phyloP scores from a whole-genome alignment of 2,797 vertebrate genomes.

The Huso huso region DNA sequence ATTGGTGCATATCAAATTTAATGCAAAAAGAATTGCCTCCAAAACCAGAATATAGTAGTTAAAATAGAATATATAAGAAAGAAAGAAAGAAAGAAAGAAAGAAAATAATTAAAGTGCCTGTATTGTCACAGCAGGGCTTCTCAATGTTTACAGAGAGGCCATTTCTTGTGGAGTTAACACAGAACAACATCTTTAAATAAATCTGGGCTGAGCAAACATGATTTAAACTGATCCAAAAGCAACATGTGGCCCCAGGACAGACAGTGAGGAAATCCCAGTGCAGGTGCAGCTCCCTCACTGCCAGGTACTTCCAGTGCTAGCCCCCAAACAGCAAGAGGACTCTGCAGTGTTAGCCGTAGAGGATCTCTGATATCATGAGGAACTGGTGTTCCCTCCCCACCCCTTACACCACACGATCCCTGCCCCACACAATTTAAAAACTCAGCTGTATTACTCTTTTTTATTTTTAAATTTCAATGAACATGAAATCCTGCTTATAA shows the following conservation, averaged over 20 bases:
- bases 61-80: too few species aligned
- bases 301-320: background rate
- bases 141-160: too few species aligned
- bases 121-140: too few species aligned
- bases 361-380: background rate
- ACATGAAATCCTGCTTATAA: constrained; percentile 48
- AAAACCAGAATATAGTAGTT: too few species aligned
- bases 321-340: background rate
- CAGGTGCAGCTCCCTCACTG: background rate
- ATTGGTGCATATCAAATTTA: too few species aligned
- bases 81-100: too few species aligned
- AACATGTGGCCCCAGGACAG: background rate
- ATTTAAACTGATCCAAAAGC: background rate
- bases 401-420: constrained; percentile 11
- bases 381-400: background rate
- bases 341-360: background rate
- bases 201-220: background rate
- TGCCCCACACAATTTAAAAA: constrained; percentile 10
- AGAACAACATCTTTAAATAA: background rate
- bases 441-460: constrained; percentile 16
- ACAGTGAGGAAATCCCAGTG: background rate
- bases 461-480: constrained; percentile 24
- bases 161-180: too few species aligned
- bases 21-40: too few species aligned
- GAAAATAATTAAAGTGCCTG: too few species aligned